These are phyloP conservation scores for Oscheius onirici DNA, from an alignment of 2,888 invertebrate genomes.

Conservation along the genomic window DNA sequence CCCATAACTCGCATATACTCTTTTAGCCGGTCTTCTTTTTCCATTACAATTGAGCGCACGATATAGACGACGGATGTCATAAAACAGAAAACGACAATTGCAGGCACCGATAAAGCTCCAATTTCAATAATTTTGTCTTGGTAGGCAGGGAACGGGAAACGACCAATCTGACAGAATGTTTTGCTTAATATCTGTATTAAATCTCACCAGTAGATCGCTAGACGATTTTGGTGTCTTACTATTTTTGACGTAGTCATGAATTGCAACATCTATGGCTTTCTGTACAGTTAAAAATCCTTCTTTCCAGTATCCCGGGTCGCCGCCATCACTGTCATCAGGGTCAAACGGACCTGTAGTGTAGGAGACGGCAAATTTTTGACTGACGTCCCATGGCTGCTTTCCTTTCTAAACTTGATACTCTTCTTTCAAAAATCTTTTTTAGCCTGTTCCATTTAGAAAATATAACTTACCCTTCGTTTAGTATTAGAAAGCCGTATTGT, in stretches of 20 bases:
- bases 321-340: conserved; percentile 53
- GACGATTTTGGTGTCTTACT: not conserved
- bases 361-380: conserved; percentile 47
- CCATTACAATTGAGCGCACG: conserved; percentile 80
- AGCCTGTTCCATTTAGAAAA: not conserved
- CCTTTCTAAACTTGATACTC: not conserved
- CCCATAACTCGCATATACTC: conserved; percentile 94
- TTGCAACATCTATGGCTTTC: conserved; percentile 75
- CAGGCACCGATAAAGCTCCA: conserved; percentile 75
- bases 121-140: conserved; percentile 61
- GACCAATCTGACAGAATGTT: conserved; percentile 24
- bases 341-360: conserved; percentile 60
- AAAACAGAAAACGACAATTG: conserved; percentile 84
- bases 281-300: conserved; percentile 81
- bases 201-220: not conserved
- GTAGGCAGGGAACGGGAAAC: conserved; percentile 61
- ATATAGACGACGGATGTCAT: conserved; percentile 84
- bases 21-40: conserved; percentile 83
- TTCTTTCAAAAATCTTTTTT: not conserved
- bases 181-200: not conserved
- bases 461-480: conserved; percentile 63
- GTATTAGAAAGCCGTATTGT: conserved; percentile 63
- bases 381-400: conserved; percentile 56
- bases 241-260: conserved; percentile 48
- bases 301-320: conserved; percentile 76